Evolutionary conservation across 1,140 invertebrate species (phyloP).

Genomic region (Archivesica marissinica): DNA sequence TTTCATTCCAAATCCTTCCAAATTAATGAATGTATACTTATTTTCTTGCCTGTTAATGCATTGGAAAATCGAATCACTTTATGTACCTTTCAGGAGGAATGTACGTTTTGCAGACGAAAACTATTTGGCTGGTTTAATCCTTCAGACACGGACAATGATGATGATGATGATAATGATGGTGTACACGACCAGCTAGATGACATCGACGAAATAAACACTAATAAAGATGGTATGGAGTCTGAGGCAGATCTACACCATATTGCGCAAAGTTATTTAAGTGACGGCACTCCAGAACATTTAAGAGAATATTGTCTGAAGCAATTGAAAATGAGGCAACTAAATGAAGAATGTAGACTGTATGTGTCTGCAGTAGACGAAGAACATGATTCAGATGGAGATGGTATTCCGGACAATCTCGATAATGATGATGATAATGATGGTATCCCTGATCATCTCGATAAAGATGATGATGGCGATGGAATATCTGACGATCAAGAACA

Average conservation of each 20-base stretch:
- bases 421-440: constrained; percentile 75
- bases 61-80: background rate
- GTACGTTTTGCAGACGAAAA: constrained; percentile 12
- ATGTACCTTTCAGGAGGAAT: constrained; percentile 13
- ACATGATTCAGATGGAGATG: constrained; percentile 78
- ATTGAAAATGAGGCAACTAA: constrained; percentile 72
- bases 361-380: constrained; percentile 75
- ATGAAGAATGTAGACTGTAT: constrained; percentile 69
- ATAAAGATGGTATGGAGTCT: constrained; percentile 73
- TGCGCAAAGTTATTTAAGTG: constrained; percentile 74
- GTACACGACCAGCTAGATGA: constrained; percentile 51
- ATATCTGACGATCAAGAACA: constrained; percentile 70
- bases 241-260: constrained; percentile 79
- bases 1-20: background rate
- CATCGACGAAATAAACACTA: constrained; percentile 73
- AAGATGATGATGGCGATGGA: constrained; percentile 32
- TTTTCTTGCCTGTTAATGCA: no score
- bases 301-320: constrained; percentile 68
- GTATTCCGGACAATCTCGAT: constrained; percentile 65
- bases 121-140: constrained; percentile 67
- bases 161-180: constrained; percentile 71
- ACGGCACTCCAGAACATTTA: constrained; percentile 76
- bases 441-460: constrained; percentile 67
- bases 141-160: constrained; percentile 69
- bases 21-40: no score